Conservation (phyloP, 2,797 vertebrate species). For the Peromyscus nudipes region DNA sequence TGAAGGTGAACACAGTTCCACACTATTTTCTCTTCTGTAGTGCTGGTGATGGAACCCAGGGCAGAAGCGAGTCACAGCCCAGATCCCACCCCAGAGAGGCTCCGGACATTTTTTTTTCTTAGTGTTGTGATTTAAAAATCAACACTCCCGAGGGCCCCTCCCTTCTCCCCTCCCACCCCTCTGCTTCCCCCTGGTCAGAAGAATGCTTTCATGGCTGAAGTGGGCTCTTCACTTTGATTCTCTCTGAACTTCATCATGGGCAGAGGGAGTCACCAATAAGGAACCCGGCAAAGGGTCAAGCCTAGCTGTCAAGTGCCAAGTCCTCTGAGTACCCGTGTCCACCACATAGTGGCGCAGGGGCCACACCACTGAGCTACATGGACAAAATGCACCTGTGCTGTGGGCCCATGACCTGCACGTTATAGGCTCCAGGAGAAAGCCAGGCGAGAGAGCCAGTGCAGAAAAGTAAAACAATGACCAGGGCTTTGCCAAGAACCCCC, state of each 20-base stretch:
- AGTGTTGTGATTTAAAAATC: not conserved
- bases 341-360: not conserved
- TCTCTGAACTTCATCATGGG: not conserved
- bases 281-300: not conserved
- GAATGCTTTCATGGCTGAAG: not conserved
- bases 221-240: not conserved
- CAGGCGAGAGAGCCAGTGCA: not conserved
- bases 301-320: not conserved
- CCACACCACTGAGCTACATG: accelerated
- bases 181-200: not conserved
- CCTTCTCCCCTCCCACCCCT: too few relatives aligned
- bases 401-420: not conserved
- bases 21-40: too few relatives aligned
- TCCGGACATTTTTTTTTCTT: not conserved
- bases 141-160: not conserved
- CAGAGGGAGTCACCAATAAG: not conserved
- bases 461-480: not conserved
- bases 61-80: not conserved
- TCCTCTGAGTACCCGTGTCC: not conserved
- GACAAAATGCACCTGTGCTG: not conserved
- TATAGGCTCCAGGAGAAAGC: not conserved
- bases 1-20: not conserved
- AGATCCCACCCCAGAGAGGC: not conserved
- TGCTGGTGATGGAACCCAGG: not conserved
- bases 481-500: not conserved